Evolutionary conservation across 2,888 invertebrate species (phyloP), one percentile per base, ranked within the genome.

Genomic region (Ichneumoninae sp.): DNA sequence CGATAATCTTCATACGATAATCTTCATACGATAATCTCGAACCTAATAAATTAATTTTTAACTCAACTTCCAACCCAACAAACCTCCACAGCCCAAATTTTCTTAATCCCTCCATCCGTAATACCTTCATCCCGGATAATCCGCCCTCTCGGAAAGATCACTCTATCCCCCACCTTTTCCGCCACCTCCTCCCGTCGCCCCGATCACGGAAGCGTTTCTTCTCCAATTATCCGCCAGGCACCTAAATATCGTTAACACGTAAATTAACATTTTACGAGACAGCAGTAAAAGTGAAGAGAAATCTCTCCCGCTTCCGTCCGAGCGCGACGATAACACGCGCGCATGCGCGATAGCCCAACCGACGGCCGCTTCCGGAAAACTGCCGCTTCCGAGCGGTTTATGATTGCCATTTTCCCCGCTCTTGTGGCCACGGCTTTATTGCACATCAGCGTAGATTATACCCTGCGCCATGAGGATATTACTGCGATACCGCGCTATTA

Each of bases 391-490:
- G 40, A 74, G 57, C 72, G 57, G 72, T 74, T 74, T 74, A 74
- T 74, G 60, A 74, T 74, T 74, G 72, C 72, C 72, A 74, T 74
- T 74, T 60, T 74, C 47, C 30, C 36, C 16, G 44, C 60, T 44
- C 60, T 8, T 26, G 36, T 54, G 16, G 19, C 36, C 70, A 3
- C 57, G 30, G 60, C 47, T 47, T 70, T 62, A 79, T 60, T 68
- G 36, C 22, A 71, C 33, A 71, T 52, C 19, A 5, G 0, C 44
- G 44, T 22, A 54, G 1, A 19, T 22, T 44, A 40, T 44, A 44
- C 22, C 10, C 44, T 16, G 44, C 44, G 44, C 44, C 4, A 44
- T 30, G 52, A 19, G 19, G 52, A 54, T 54, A 54, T 22, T 19
- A 54, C n/a, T 7, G 19, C 52, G 52, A 44, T 44, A 47, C 57